Evolutionary conservation across 2,888 invertebrate genomes (phyloP).

Genomic region (Urechis unicinctus): DNA sequence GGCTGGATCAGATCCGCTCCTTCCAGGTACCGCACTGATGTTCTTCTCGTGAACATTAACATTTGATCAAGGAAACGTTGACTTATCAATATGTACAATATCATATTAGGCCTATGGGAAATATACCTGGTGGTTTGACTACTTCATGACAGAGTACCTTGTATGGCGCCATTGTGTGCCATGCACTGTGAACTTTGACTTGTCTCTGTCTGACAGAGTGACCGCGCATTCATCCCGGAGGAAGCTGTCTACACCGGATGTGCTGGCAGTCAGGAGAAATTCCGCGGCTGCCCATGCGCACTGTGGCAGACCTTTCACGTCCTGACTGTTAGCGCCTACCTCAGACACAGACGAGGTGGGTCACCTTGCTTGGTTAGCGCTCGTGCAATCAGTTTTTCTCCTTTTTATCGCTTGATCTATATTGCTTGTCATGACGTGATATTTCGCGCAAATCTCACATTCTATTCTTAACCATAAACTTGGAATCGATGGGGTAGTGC

Average conservation of each 20-base stretch:
- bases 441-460: too few relatives aligned
- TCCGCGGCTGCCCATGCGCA: slow-evolving; percentile 87
- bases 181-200: background rate
- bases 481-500: too few relatives aligned
- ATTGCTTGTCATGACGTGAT: too few relatives aligned
- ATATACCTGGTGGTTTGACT: too few relatives aligned
- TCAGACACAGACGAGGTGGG: background rate
- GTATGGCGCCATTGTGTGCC: background rate
- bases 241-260: slow-evolving; percentile 55
- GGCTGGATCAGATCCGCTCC: background rate
- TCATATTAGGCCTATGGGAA: too few relatives aligned
- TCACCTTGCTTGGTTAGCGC: too few relatives aligned
- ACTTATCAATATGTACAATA: too few relatives aligned
- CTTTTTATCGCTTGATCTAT: too few relatives aligned
- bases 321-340: slow-evolving; percentile 70
- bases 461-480: too few relatives aligned
- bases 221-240: slow-evolving; percentile 9
- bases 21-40: slow-evolving; percentile 1
- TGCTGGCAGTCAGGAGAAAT: slow-evolving; percentile 66
- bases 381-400: too few relatives aligned
- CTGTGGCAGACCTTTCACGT: slow-evolving; percentile 93
- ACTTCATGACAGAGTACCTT: background rate
- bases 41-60: too few relatives aligned
- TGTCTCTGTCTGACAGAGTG: slow-evolving; percentile 4
- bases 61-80: too few relatives aligned